phyloP scores from a whole-genome alignment of 2,113 vertebrate species.

The Thymallus thymallus region DNA sequence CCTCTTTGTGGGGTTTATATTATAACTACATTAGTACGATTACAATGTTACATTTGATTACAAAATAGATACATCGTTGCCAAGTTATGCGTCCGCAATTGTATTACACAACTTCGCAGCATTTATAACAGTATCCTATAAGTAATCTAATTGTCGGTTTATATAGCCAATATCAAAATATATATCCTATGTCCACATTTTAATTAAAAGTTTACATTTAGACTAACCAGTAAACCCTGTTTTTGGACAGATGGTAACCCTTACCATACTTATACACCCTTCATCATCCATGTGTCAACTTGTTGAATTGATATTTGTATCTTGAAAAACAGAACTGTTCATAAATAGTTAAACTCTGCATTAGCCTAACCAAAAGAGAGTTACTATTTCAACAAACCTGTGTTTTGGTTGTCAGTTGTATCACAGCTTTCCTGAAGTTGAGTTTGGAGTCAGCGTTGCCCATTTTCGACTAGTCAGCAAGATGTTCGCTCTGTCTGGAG shows the following conservation, averaged over 20 bases:
- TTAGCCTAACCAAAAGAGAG: background rate
- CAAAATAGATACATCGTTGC: background rate
- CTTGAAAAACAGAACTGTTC: slow-evolving; percentile 1
- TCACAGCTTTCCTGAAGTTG: slow-evolving; percentile 95
- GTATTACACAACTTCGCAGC: background rate
- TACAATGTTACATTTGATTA: background rate
- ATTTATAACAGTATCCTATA: background rate
- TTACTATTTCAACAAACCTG: slow-evolving; percentile 72
- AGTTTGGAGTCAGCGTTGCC: slow-evolving; percentile 92
- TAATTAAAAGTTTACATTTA: background rate
- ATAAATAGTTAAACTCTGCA: background rate
- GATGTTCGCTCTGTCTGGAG: background rate
- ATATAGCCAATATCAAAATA: background rate
- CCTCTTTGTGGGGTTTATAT: background rate
- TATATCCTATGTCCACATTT: background rate
- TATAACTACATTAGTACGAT: background rate
- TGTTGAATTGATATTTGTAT: slow-evolving; percentile 19
- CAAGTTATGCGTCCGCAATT: too few species aligned
- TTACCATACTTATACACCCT: background rate
- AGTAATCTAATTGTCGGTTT: background rate
- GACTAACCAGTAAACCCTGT: background rate
- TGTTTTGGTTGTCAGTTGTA: slow-evolving; percentile 94
- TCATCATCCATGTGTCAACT: background rate
- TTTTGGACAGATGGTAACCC: background rate
- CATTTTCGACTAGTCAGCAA: slow-evolving; percentile 65